Base-by-base conservation (phyloP, 2,888 invertebrate genomes). In the Nomada flava region DNA sequence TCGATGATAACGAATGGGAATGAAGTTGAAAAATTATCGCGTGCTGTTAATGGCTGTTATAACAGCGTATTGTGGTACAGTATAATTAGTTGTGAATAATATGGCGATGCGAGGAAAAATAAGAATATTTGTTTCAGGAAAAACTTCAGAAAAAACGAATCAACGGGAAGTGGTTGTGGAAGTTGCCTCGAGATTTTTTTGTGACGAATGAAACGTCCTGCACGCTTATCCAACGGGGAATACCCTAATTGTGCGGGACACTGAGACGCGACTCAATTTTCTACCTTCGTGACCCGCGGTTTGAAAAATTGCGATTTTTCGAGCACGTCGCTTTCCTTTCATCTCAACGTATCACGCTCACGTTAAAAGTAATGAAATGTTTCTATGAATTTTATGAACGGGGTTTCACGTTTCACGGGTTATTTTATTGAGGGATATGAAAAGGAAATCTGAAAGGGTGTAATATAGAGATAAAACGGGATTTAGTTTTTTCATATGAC, bases 201-300 rank as follows among this genome's bases (percentile, higher is more conserved):
- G 47, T 47, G 13, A 15, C 47, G 47, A 57, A 57, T 57, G 26
- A 57, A 57, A 57, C 57, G 20, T 55, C 55, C 11, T 57, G 26
- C 13, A 57, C 23, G 13, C 57, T 13, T 23, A 2, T 26, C 57
- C 20, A 57, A 57, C 57, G 57, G 11, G 26, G 23, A 2, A 57
- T 23, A 47, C 15, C 47, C 15, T 47, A 57, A 57, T 57, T 57
- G 57, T 26, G 26, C 23, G 57, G 57, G 26, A 26, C 57, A 20
- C 57, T 20, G 57, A 57, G 57, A 23, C 57, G 11, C 20, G 57
- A 57, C 57, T 23, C 57, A 57, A 57, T 57, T 57, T 57, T 57
- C 57, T 13, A 57, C 23, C 57, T 2, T 57, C 13, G 57, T 13
- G 20, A 26, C 26, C 57, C 20, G 3, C 4, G 20, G 18, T 57